These are phyloP conservation scores for Selenia dentaria DNA, from an alignment of 2,888 invertebrate genomes.

Conservation along the genomic window DNA sequence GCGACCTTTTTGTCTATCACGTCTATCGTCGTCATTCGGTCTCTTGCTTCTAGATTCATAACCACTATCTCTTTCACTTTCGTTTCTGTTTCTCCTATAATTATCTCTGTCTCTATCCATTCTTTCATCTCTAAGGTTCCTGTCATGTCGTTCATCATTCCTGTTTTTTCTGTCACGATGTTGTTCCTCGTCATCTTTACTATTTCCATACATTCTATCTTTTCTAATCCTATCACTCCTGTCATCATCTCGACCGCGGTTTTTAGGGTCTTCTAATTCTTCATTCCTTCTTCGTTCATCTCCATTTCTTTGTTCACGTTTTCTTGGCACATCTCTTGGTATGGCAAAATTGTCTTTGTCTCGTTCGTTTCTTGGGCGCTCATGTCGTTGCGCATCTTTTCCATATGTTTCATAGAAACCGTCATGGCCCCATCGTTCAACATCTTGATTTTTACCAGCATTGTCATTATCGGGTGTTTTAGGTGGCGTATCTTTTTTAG, in stretches of 20 bases:
- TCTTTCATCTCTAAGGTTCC: slow-evolving; percentile 26
- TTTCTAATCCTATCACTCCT: slow-evolving; percentile 19
- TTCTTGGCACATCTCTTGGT: slow-evolving; percentile 34
- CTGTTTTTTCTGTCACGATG: slow-evolving; percentile 27
- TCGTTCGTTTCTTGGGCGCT: slow-evolving; percentile 43
- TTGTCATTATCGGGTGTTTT: slow-evolving; percentile 45
- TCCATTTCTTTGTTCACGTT: slow-evolving; percentile 19
- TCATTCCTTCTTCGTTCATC: slow-evolving; percentile 27
- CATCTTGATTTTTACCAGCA: slow-evolving; percentile 42
- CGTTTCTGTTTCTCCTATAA: slow-evolving; percentile 30
- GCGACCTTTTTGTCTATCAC: slow-evolving; percentile 8
- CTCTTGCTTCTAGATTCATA: slow-evolving; percentile 21
- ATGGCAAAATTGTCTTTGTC: slow-evolving; percentile 52
- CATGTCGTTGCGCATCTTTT: slow-evolving; percentile 57
- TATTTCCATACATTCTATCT: slow-evolving; percentile 23
- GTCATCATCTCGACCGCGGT: slow-evolving; percentile 28
- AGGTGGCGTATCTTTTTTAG: slow-evolving; percentile 51
- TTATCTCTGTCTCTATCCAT: slow-evolving; percentile 24
- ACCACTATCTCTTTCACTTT: slow-evolving; percentile 27
- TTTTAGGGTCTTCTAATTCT: slow-evolving; percentile 25
- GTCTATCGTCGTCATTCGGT: slow-evolving; percentile 26
- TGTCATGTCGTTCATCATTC: slow-evolving; percentile 14
- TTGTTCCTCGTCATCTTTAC: slow-evolving; percentile 13
- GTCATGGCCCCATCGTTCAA: slow-evolving; percentile 70
- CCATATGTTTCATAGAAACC: slow-evolving; percentile 77